Base-by-base conservation (phyloP, 2,113 vertebrate genomes). In the Indicator maculatus region DNA sequence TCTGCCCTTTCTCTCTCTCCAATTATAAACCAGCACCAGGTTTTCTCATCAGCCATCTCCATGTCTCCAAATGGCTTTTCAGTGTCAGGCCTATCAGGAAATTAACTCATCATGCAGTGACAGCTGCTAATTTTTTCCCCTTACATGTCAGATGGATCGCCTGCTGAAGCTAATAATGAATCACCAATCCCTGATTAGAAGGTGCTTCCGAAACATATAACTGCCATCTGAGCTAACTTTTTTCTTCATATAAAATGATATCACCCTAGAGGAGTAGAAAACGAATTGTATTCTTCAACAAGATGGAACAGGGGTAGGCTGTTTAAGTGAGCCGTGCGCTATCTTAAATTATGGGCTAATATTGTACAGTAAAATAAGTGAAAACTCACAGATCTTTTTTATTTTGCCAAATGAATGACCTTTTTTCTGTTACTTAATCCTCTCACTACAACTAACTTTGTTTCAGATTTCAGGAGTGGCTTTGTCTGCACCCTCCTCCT, bases 91-190 rank as follows among this genome's bases (percentile, higher is more conserved):
- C 98, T 98, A 98, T 99, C 99, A 99, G 99, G 99, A 99, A 99
- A 99, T 99, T 98, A 99, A 99, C 98, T 99, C 98, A 98, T 99
- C 99, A 98, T 79, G 96, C 97, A 89, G 97, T 98, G 99, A 98
- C 99, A 99, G 99, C 99, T 99, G 99, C 98, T 99, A 99, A 99
- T 99, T 99, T 98, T 98, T 98, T 97, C 98, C 98, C 98, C 98
- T 98, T 98, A 98, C 98, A 98, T 98, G 98, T 99, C 99, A 99
- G 98, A 98, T 97, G 97, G 98, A 98, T 98, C 98, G 98, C 98
- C 98, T 97, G 98, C 98, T 98, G 98, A 98, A 98, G 98, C 98
- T 98, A 98, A 99, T 99, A 98, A 99, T 98, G 98, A 99, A 98
- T 98, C 98, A 98, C 98, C 98, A 98, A 98, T 98, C 97, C 95